A percentile compares a stretch with the other conserved stretches of the same genome.
phyloP scores from a whole-genome alignment of 2,113 vertebrate genomes.

The Geococcyx californianus region DNA sequence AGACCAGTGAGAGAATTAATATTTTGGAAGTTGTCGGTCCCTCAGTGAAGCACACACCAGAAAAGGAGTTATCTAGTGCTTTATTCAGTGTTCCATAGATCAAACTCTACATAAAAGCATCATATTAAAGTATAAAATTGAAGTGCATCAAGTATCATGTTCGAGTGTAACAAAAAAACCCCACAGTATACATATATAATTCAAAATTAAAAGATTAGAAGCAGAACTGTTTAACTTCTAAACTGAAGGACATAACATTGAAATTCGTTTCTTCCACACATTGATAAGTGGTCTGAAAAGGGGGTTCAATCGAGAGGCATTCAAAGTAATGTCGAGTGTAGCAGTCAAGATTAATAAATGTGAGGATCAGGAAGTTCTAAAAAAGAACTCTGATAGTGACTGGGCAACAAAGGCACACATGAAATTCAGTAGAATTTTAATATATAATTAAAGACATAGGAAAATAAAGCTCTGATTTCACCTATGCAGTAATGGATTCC shows the following conservation, averaged over 20 bases:
- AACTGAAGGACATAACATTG: not conserved
- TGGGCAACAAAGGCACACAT: not conserved
- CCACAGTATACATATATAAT: not conserved
- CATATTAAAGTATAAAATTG: too few species aligned
- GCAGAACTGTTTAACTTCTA: not conserved
- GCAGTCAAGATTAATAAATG: not conserved
- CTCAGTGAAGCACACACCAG: not conserved
- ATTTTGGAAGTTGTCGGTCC: not conserved
- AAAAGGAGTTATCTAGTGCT: not conserved
- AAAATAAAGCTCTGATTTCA: not conserved
- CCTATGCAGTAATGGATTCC: not conserved
- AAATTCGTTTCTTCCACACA: not conserved
- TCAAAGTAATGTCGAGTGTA: not conserved
- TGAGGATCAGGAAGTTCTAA: not conserved
- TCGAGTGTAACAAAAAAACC: not conserved
- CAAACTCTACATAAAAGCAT: not conserved
- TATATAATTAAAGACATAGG: not conserved
- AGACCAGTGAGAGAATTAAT: not conserved
- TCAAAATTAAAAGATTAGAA: not conserved
- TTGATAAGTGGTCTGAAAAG: not conserved
- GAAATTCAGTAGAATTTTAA: not conserved
- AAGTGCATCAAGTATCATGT: not conserved
- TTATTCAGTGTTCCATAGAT: not conserved
- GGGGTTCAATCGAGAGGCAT: rapidly evolving
- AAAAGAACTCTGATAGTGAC: not conserved